These are phyloP conservation scores for Phocides pigmalion DNA, from an alignment of 1,140 invertebrate species.

Conservation along the genomic window DNA sequence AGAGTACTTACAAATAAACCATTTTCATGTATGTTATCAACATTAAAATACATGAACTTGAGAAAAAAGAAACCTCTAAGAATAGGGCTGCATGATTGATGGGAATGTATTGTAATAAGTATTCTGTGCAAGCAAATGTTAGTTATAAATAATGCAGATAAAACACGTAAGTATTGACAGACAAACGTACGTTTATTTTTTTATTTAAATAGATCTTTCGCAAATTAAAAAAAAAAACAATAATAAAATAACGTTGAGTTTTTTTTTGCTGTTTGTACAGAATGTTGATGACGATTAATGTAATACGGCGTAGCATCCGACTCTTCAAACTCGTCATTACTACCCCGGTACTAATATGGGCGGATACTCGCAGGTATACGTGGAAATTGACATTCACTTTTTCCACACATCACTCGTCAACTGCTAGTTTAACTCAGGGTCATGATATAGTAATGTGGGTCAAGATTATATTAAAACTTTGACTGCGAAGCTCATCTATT, in stretches of 20 bases:
- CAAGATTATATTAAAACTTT: neutral
- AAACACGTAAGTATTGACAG: too few relatives aligned
- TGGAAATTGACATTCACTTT: constrained; percentile 9
- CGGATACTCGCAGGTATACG: constrained; percentile 48
- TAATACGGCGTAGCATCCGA: constrained; percentile 60
- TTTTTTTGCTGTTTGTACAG: constrained; percentile 43
- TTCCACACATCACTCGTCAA: neutral
- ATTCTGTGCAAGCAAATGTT: too few relatives aligned
- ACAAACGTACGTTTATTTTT: too few relatives aligned
- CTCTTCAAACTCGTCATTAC: constrained; percentile 45
- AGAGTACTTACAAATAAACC: too few relatives aligned
- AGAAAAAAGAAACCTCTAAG: too few relatives aligned
- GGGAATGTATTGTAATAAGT: too few relatives aligned
- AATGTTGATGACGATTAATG: constrained; percentile 61
- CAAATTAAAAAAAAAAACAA: neutral
- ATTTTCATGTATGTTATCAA: too few relatives aligned
- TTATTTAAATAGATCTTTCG: too few relatives aligned
- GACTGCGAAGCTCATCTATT: too few relatives aligned
- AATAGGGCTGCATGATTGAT: too few relatives aligned
- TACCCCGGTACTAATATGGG: constrained; percentile 39
- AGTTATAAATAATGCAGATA: too few relatives aligned
- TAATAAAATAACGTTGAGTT: neutral
- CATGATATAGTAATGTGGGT: neutral
- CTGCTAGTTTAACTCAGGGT: neutral
- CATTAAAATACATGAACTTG: too few relatives aligned